Percentiles rank a stretch among this genome's conserved stretches.
Conservation (phyloP, 2,797 vertebrate genomes). For the Etheostoma perlongum region DNA sequence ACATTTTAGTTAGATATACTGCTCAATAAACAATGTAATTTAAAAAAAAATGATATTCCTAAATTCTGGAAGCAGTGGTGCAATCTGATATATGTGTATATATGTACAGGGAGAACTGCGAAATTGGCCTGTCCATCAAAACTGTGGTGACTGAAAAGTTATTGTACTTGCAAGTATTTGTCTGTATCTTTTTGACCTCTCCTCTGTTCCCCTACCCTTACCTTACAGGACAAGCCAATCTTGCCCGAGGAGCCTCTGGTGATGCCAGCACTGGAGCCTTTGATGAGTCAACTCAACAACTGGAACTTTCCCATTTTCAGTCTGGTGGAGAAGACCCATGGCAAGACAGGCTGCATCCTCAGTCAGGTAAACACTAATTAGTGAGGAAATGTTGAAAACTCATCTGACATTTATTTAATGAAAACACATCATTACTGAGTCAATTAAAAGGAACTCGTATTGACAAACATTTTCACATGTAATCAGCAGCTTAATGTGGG, state of each 20-base stretch:
- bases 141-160: neutral
- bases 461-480: neutral
- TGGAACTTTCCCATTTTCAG: conserved; percentile 99
- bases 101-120: neutral
- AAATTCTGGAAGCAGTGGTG: neutral
- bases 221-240: conserved; percentile 88
- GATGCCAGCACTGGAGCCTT: conserved; percentile 89
- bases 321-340: conserved; percentile 93
- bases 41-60: neutral
- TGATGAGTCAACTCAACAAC: conserved; percentile 92
- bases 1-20: neutral
- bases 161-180: neutral
- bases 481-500: conserved; percentile 6
- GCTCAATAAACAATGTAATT: neutral
- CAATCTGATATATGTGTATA: neutral
- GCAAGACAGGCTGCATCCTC: conserved; percentile 93
- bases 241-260: conserved; percentile 88
- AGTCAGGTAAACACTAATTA: conserved; percentile 86
- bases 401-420: conserved; percentile 2
- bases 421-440: conserved; percentile 22
- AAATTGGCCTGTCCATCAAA: neutral
- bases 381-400: neutral
- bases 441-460: neutral
- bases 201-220: neutral
- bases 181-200: neutral